A percentile compares a stretch with the other conserved stretches of the same genome.
These are phyloP conservation scores for Prosapia bicincta DNA, from an alignment of 2,888 invertebrate species.

Conservation along the genomic window DNA sequence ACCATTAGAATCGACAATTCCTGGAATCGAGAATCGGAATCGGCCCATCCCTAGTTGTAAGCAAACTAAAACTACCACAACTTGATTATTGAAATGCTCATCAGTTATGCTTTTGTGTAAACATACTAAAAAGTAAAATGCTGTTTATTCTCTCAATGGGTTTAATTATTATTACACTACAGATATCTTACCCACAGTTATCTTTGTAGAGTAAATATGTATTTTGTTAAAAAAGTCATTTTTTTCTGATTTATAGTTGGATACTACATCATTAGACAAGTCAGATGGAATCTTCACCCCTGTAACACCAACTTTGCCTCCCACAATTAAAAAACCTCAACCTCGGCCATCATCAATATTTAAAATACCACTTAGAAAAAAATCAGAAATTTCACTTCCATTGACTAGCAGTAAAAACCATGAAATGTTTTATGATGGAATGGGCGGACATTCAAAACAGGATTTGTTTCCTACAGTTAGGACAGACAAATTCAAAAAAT, in stretches of 20 bases:
- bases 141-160: too few relatives aligned
- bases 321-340: not conserved
- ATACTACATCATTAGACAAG: not conserved
- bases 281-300: conserved; percentile 2
- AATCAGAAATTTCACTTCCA: not conserved
- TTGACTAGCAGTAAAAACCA: not conserved
- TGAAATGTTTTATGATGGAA: conserved; percentile 48
- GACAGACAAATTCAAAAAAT: conserved; percentile 21
- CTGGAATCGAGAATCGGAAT: too few relatives aligned
- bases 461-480: conserved; percentile 48
- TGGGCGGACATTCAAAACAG: conserved; percentile 55
- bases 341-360: conserved; percentile 6
- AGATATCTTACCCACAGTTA: too few relatives aligned
- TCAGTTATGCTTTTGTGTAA: too few relatives aligned
- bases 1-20: too few relatives aligned
- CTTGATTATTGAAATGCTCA: too few relatives aligned
- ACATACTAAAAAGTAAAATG: too few relatives aligned
- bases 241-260: not conserved
- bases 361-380: conserved; percentile 5
- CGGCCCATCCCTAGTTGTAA: too few relatives aligned
- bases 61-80: too few relatives aligned
- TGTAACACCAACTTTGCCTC: not conserved
- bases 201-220: too few relatives aligned
- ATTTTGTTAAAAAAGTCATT: too few relatives aligned
- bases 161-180: too few relatives aligned